A percentile compares a stretch with the other conserved stretches of the same genome.
Conservation (phyloP, 1,140 invertebrate genomes). For the Luehdorfia chinensis region DNA sequence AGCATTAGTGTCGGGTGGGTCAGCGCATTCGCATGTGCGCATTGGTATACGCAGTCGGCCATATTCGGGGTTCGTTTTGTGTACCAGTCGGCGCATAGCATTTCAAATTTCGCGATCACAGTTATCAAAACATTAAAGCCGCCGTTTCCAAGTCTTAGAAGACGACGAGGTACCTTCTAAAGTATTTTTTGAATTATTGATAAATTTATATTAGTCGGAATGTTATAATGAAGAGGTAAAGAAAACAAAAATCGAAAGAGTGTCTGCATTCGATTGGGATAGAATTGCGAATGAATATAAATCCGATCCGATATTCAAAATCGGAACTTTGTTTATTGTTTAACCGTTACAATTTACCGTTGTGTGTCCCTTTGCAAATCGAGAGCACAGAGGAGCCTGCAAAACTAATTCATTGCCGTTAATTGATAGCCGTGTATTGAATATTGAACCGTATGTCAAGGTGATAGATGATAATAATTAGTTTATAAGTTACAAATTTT, state of each 20-base stretch:
- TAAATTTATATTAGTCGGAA: no score
- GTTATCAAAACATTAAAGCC: no score
- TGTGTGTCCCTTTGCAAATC: conserved; percentile 49
- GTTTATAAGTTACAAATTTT: conserved; percentile 1
- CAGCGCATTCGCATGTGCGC: conserved; percentile 35
- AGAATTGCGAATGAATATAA: no score
- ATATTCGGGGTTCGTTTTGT: conserved; percentile 5
- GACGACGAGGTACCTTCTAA: no score
- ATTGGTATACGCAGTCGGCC: conserved; percentile 20
- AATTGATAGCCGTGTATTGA: conserved; percentile 12
- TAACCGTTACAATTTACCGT: conserved; percentile 46
- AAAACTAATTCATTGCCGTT: conserved; percentile 1
- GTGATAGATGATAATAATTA: conserved; percentile 5
- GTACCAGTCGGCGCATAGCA: conserved; percentile 8
- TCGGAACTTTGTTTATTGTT: conserved; percentile 39
- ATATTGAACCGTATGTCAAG: conserved; percentile 22
- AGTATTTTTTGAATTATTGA: no score
- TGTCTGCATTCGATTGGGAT: no score
- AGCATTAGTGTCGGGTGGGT: conserved; percentile 43
- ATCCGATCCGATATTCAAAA: conserved; percentile 31
- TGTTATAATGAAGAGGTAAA: no score
- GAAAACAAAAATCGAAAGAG: no score
- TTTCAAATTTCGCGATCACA: background rate
- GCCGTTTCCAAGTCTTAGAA: no score
- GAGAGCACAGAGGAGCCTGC: conserved; percentile 29